These are phyloP conservation scores for Pagrus major DNA, from an alignment of 2,113 vertebrate species.

Conservation along the genomic window DNA sequence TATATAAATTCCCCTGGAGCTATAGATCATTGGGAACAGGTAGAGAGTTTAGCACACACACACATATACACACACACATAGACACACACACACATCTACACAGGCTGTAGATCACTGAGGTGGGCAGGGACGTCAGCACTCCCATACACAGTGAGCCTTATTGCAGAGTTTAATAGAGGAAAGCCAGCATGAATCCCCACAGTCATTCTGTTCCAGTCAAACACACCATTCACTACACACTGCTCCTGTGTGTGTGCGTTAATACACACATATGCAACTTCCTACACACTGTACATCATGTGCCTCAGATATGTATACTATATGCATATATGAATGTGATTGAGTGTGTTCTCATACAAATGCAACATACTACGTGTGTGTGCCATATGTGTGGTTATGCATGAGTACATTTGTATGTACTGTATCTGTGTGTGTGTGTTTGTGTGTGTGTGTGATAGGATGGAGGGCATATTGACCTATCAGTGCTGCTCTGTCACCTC, in stretches of 20 bases:
- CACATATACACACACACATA: constrained; percentile 21
- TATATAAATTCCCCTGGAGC: constrained; percentile 69
- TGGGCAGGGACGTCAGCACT: constrained; percentile 81
- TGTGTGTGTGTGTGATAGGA: constrained; percentile 19
- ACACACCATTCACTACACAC: constrained; percentile 76
- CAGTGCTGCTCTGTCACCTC: constrained; percentile 71
- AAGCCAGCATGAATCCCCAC: constrained; percentile 82
- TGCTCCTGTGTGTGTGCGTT: constrained; percentile 46
- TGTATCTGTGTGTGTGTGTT: constrained; percentile 25
- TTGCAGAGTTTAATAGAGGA: constrained; percentile 84
- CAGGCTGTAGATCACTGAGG: constrained; percentile 80
- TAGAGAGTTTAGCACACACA: constrained; percentile 59
- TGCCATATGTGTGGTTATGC: not conserved
- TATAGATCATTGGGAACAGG: constrained; percentile 76
- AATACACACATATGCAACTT: constrained; percentile 30
- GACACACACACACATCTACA: constrained; percentile 24
- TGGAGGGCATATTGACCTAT: constrained; percentile 68
- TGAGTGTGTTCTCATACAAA: constrained; percentile 47
- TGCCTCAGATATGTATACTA: constrained; percentile 29
- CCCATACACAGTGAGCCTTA: constrained; percentile 80
- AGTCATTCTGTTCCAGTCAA: constrained; percentile 83
- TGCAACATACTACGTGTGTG: not conserved
- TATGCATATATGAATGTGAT: constrained; percentile 37
- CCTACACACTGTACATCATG: constrained; percentile 50
- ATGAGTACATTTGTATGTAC: not conserved